Percentiles rank a stretch among this genome's conserved stretches.
Evolutionary conservation across 2,797 vertebrate species (phyloP).

Genomic region (Periophthalmus magnuspinnatus): DNA sequence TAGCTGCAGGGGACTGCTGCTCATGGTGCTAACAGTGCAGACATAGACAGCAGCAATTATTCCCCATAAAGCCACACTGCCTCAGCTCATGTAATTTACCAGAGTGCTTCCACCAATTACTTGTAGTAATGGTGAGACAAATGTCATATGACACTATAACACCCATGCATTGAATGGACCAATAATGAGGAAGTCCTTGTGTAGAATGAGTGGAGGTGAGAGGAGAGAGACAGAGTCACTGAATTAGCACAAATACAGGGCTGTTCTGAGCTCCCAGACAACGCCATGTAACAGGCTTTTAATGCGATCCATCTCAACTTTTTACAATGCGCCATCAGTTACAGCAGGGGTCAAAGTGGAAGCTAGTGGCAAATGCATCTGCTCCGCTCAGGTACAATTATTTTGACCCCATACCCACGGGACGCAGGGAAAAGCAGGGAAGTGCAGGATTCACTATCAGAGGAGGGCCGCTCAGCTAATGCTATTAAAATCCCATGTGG

Average conservation of each 20-base stretch:
- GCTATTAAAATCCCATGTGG: conserved; percentile 29
- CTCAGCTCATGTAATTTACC: conserved; percentile 68
- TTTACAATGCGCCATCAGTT: conserved; percentile 23
- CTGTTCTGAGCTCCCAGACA: conserved; percentile 11
- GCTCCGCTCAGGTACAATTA: conserved; percentile 20
- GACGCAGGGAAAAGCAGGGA: conserved; percentile 24
- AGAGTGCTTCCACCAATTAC: conserved; percentile 70
- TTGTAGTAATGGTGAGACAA: conserved; percentile 71
- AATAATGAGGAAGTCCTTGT: conserved; percentile 64
- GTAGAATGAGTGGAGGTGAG: conserved; percentile 34
- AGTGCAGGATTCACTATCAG: conserved; percentile 25
- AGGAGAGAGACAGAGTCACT: conserved; percentile 30
- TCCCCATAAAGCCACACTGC: conserved; percentile 67
- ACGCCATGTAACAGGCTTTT: conserved; percentile 29
- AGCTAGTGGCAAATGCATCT: conserved; percentile 16
- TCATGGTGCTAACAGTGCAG: conserved; percentile 54
- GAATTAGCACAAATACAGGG: too few relatives aligned
- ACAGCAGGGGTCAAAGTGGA: conserved; percentile 14
- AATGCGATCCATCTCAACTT: conserved; percentile 16
- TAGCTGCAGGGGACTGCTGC: conserved; percentile 42
- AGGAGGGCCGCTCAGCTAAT: conserved; percentile 18
- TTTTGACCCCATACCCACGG: conserved; percentile 23
- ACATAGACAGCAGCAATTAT: conserved; percentile 72
- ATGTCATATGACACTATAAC: conserved; percentile 72
- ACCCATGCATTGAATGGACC: conserved; percentile 58